These are phyloP conservation scores for Dasypolia templi DNA, from an alignment of 2,888 invertebrate species.

Conservation along the genomic window DNA sequence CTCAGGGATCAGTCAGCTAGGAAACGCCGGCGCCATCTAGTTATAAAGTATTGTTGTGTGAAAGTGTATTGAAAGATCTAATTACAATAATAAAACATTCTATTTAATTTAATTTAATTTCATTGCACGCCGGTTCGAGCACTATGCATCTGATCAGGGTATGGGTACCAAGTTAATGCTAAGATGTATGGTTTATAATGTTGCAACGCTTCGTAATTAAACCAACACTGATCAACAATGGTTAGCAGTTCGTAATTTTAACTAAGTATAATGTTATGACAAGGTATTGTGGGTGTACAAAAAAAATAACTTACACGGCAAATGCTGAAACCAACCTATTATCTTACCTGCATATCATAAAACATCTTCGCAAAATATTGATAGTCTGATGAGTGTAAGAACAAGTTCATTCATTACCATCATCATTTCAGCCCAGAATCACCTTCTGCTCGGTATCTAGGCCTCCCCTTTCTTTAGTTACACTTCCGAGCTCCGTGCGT, in stretches of 20 bases:
- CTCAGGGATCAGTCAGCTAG: too few relatives aligned
- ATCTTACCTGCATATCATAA: not conserved
- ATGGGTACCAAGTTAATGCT: not conserved
- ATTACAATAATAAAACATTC: too few relatives aligned
- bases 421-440: too few relatives aligned
- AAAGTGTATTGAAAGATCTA: too few relatives aligned
- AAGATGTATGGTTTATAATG: not conserved
- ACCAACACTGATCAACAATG: not conserved
- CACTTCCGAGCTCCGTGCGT: not conserved
- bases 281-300: not conserved
- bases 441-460: not conserved
- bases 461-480: too few relatives aligned
- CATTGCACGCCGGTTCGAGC: not conserved
- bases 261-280: not conserved
- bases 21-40: too few relatives aligned
- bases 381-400: not conserved
- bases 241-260: not conserved
- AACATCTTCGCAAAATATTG: not conserved
- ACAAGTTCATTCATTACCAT: not conserved
- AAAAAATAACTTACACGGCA: not conserved
- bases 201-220: not conserved
- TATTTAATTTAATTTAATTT: too few relatives aligned
- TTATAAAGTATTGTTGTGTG: too few relatives aligned
- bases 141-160: not conserved
- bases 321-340: not conserved